phyloP scores from a whole-genome alignment of 2,113 vertebrate species.

The Aptenodytes forsteri region DNA sequence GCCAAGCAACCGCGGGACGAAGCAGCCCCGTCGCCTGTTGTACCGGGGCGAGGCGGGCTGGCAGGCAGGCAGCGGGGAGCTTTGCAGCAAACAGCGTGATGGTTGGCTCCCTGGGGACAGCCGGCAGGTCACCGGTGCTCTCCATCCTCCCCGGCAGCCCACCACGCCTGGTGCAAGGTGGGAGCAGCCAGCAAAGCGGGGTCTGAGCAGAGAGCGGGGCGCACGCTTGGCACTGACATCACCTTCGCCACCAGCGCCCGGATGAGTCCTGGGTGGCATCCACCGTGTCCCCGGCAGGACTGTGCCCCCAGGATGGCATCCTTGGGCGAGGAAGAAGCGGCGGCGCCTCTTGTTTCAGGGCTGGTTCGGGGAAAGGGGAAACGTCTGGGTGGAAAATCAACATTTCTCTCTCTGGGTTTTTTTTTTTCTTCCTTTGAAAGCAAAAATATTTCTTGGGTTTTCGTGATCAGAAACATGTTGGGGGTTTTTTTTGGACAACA shows the following conservation, averaged over 20 bases:
- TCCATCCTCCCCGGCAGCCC: not conserved
- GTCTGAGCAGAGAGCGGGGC: not conserved
- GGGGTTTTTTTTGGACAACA: slow-evolving; percentile 60
- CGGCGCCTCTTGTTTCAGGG: not conserved
- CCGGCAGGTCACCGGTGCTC: not conserved
- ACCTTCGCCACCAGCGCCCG: rapidly evolving
- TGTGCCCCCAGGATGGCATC: not conserved
- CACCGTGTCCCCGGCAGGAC: rapidly evolving
- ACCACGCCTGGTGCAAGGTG: not conserved
- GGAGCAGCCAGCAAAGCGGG: not conserved
- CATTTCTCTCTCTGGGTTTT: not conserved
- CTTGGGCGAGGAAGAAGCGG: not conserved
- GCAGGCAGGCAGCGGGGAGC: not conserved
- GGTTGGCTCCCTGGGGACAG: not conserved
- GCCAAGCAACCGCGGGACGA: not conserved
- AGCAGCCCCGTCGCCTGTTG: not conserved
- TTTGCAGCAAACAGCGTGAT: not conserved
- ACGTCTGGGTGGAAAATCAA: slow-evolving; percentile 46
- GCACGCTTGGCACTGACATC: too few relatives aligned
- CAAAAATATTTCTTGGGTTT: slow-evolving; percentile 63
- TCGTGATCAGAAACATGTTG: slow-evolving; percentile 63
- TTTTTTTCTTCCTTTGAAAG: slow-evolving; percentile 1
- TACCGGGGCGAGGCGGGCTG: not conserved
- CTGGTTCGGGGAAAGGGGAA: not conserved
- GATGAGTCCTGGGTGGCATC: not conserved